Evolutionary conservation across 2,797 vertebrate species (phyloP).

Genomic region (Coregonus sp.): DNA sequence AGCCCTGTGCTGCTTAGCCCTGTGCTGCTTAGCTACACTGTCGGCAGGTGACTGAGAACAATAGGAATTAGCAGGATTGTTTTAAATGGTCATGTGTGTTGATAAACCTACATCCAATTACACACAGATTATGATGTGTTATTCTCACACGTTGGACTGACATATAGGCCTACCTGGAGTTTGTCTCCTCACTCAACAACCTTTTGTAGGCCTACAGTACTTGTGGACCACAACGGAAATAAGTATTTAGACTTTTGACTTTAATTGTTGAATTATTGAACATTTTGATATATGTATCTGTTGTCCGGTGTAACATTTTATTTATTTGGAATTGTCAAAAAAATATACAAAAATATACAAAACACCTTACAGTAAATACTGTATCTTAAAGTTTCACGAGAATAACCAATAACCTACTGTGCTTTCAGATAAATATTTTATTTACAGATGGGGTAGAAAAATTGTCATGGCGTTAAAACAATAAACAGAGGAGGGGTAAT

Average conservation of each 20-base stretch:
- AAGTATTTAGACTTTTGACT: no score
- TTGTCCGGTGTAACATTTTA: no score
- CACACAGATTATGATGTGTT: conserved; percentile 61
- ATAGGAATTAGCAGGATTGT: conserved; percentile 74
- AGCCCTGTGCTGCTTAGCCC: conserved; percentile 36
- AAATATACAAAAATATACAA: no score
- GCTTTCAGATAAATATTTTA: no score
- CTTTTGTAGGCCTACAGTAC: no score
- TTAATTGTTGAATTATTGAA: no score
- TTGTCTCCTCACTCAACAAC: not conserved
- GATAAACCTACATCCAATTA: conserved; percentile 79
- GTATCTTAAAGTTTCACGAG: not conserved
- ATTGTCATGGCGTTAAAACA: no score
- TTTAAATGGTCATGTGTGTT: conserved; percentile 79
- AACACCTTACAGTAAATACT: not conserved
- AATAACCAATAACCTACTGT: not conserved
- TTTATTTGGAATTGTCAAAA: no score
- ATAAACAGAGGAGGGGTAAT: not conserved
- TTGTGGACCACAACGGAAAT: no score
- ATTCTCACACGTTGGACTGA: not conserved
- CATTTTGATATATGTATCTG: no score
- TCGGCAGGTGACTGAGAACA: conserved; percentile 65
- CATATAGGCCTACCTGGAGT: not conserved
- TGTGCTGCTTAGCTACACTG: conserved; percentile 39
- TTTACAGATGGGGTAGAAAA: no score